A percentile compares a stretch with the other conserved stretches of the same genome.
Evolutionary conservation across 2,797 vertebrate species (phyloP).

Genomic region (Falco biarmicus): DNA sequence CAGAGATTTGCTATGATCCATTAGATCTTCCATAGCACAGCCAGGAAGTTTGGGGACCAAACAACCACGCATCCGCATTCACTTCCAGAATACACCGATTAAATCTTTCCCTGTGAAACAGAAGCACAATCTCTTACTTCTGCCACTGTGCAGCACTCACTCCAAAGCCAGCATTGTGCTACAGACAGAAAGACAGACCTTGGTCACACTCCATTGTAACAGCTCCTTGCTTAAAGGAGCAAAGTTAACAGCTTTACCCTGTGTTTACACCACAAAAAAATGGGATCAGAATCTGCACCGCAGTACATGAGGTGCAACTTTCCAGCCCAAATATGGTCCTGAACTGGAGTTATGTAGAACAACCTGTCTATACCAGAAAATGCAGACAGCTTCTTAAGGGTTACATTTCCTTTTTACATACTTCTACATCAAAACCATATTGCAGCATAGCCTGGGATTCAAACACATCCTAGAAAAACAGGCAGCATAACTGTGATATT

Average conservation of each 20-base stretch:
- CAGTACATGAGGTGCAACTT: not conserved
- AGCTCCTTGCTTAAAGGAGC: not conserved
- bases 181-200: not conserved
- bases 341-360: conserved; percentile 5
- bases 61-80: not conserved
- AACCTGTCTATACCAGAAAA: conserved; percentile 64
- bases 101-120: not conserved
- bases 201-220: not conserved
- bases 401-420: conserved; percentile 80
- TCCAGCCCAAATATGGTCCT: not conserved
- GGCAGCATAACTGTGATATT: conserved; percentile 74
- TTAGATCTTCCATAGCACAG: not conserved
- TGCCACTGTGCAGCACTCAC: not conserved
- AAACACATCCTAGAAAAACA: conserved; percentile 75
- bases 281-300: not conserved
- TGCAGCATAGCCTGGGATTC: conserved; percentile 58
- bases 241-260: not conserved
- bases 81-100: not conserved
- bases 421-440: conserved; percentile 81
- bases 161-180: not conserved
- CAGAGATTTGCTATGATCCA: not conserved
- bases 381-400: conserved; percentile 73
- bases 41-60: not conserved
- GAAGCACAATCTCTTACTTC: not conserved
- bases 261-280: not conserved